Conservation (phyloP, 2,797 vertebrate genomes). For the Sebastes hopkinsi region DNA sequence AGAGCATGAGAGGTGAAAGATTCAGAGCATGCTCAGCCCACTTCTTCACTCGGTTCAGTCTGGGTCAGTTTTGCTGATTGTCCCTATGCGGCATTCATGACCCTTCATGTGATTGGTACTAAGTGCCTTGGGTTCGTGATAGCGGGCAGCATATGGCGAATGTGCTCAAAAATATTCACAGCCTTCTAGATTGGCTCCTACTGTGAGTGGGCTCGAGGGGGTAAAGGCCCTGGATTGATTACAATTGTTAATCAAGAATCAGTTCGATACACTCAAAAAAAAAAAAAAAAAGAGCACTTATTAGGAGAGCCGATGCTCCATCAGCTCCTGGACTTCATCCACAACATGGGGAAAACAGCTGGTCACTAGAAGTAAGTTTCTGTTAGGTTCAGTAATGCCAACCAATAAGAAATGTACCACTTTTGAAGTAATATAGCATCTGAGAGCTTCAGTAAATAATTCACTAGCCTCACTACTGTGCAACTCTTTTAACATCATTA, state of each 20-base stretch:
- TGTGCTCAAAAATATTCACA: slow-evolving; percentile 71
- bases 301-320: slow-evolving; percentile 60
- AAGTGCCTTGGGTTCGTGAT: slow-evolving; percentile 58
- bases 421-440: background rate
- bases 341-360: slow-evolving; percentile 35
- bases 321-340: slow-evolving; percentile 62
- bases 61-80: slow-evolving; percentile 68
- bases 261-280: slow-evolving; percentile 72
- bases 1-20: slow-evolving; percentile 8
- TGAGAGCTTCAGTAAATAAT: background rate
- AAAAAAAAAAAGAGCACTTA: slow-evolving; percentile 65
- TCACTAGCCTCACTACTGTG: background rate
- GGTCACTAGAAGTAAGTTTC: slow-evolving; percentile 62
- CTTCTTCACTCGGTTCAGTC: slow-evolving; percentile 27
- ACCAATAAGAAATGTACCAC: background rate
- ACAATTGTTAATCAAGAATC: slow-evolving; percentile 86
- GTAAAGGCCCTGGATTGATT: slow-evolving; percentile 78
- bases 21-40: background rate
- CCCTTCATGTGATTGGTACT: slow-evolving; percentile 74
- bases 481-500: background rate
- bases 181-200: slow-evolving; percentile 63
- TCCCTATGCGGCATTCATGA: slow-evolving; percentile 51
- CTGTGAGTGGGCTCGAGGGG: slow-evolving; percentile 64
- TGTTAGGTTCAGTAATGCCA: slow-evolving; percentile 37
- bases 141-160: slow-evolving; percentile 49